Evolutionary conservation across 1,140 invertebrate genomes (phyloP).

Genomic region (Heliconius hewitsoni): DNA sequence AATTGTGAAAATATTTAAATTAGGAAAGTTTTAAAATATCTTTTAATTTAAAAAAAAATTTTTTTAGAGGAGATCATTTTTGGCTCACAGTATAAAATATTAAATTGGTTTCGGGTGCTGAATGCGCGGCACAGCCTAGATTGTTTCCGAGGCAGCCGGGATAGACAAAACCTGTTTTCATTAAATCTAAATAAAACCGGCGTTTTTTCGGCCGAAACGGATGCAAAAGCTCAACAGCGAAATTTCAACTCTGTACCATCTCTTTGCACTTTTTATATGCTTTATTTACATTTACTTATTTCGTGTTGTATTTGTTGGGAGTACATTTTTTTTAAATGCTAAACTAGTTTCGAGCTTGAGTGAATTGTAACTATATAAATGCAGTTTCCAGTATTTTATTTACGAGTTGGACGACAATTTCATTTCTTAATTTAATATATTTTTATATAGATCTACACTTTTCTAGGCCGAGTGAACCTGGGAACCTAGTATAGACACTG

Average conservation of each 20-base stretch:
- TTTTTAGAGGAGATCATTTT: neutral
- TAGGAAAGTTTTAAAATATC: neutral
- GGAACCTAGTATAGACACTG: too few species aligned
- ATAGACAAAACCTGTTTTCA: conserved; percentile 30
- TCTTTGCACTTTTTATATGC: conserved; percentile 9
- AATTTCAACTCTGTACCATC: conserved; percentile 16
- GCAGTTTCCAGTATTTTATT: neutral
- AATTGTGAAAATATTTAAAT: neutral
- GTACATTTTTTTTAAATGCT: neutral
- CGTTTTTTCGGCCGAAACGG: conserved; percentile 20
- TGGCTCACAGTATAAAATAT: neutral
- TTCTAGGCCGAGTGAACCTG: too few species aligned
- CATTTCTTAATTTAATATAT: neutral
- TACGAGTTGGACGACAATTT: too few species aligned
- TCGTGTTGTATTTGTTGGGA: neutral
- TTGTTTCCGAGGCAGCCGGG: conserved; percentile 14
- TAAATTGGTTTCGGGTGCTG: conserved; percentile 1
- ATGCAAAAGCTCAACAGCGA: conserved; percentile 2
- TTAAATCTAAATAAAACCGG: conserved; percentile 25
- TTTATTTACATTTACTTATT: conserved; percentile 14
- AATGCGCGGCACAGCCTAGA: conserved; percentile 1
- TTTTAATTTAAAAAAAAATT: neutral
- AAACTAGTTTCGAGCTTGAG: neutral
- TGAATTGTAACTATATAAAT: neutral
- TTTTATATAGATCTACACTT: neutral